A percentile compares a stretch with the other conserved stretches of the same genome.
Conservation (phyloP, 2,113 vertebrate species). For the Pangasianodon gigas region DNA sequence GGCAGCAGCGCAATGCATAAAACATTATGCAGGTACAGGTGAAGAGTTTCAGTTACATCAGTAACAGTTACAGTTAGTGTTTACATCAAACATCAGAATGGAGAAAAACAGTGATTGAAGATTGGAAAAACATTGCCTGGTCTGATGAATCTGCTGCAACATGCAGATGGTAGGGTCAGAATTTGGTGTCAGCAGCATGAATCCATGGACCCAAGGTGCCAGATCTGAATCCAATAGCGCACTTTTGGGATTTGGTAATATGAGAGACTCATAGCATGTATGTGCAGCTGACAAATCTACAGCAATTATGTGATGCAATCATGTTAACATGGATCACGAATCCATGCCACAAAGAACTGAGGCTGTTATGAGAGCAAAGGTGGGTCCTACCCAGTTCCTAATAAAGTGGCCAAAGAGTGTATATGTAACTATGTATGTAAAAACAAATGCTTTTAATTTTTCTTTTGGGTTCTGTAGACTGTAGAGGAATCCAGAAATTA, state of each 20-base stretch:
- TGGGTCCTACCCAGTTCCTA: background rate
- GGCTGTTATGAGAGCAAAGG: background rate
- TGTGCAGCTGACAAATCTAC: background rate
- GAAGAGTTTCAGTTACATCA: background rate
- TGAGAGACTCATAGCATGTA: background rate
- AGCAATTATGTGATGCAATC: background rate
- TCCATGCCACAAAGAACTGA: background rate
- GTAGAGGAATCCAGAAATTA: slow-evolving; percentile 26
- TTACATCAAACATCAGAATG: background rate
- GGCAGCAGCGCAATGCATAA: background rate
- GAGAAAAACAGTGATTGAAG: background rate
- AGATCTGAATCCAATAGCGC: background rate
- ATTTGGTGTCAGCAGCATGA: background rate
- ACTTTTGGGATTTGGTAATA: background rate
- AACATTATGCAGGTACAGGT: background rate
- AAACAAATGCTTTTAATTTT: background rate
- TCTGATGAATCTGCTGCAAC: background rate
- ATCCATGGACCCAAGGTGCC: background rate
- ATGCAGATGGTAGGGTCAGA: background rate
- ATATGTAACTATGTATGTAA: background rate
- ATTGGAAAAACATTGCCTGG: background rate
- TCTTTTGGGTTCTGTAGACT: background rate
- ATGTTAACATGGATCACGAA: background rate
- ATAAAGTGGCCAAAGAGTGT: background rate
- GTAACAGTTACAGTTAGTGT: background rate